phyloP scores from a whole-genome alignment of 2,797 vertebrate genomes.

The Cynopterus sphinx region DNA sequence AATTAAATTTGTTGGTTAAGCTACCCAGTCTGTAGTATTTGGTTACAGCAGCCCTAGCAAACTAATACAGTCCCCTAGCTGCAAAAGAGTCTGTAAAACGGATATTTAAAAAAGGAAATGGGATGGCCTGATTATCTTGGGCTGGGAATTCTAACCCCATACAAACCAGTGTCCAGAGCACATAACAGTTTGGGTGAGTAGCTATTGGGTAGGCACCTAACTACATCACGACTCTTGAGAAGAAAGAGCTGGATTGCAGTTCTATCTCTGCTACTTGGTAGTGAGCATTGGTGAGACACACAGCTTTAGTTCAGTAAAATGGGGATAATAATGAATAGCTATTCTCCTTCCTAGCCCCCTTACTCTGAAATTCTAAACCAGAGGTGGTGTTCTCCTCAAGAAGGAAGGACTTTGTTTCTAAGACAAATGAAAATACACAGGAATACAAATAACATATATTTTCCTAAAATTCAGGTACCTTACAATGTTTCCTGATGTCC shows the following conservation, averaged over 20 bases:
- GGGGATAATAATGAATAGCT: neutral
- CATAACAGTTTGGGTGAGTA: neutral
- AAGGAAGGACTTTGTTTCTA: constrained; percentile 2
- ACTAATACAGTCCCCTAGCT: neutral
- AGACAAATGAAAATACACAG: neutral
- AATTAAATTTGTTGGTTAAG: neutral
- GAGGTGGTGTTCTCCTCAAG: neutral
- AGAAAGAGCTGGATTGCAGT: neutral
- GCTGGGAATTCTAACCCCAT: neutral
- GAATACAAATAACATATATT: neutral
- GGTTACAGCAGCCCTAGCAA: neutral
- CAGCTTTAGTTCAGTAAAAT: neutral
- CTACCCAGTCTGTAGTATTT: neutral
- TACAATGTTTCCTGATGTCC: neutral
- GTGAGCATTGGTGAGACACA: neutral
- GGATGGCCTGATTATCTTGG: neutral
- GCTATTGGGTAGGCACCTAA: neutral
- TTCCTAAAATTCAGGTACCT: neutral
- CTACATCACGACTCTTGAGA: neutral
- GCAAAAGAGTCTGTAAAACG: neutral
- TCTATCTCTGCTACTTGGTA: neutral
- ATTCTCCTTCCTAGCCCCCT: neutral
- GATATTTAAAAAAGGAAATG: neutral
- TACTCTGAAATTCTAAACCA: neutral
- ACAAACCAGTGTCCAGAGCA: neutral